Evolutionary conservation across 2,888 invertebrate genomes (phyloP).

Genomic region (Anoplius nigerrimus): DNA sequence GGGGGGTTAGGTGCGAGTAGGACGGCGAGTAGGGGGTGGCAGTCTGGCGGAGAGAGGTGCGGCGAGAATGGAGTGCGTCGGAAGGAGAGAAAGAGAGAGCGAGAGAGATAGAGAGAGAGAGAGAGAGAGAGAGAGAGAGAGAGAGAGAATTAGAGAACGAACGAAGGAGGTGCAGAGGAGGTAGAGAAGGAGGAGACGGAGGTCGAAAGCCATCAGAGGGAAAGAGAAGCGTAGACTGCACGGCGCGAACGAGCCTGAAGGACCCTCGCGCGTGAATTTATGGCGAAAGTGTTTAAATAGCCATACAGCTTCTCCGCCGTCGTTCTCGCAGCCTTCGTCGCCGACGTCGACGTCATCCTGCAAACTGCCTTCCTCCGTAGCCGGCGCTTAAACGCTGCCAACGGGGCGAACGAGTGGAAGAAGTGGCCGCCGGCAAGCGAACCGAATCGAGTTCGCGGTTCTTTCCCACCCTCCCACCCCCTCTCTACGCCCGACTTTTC

Average conservation of each 20-base stretch:
- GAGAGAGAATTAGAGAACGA: not conserved
- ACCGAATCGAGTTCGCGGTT: too few species aligned
- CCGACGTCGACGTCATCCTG: slow-evolving; percentile 30
- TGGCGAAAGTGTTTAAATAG: slow-evolving; percentile 56
- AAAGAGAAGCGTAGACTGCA: slow-evolving; percentile 35
- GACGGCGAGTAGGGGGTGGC: not conserved
- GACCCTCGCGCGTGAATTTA: slow-evolving; percentile 57
- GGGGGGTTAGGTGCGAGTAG: too few species aligned
- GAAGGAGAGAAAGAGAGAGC: slow-evolving; percentile 15
- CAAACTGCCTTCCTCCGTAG: slow-evolving; percentile 40
- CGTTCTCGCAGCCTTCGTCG: slow-evolving; percentile 23
- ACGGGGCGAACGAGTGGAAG: slow-evolving; percentile 24
- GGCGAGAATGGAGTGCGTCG: slow-evolving; percentile 12
- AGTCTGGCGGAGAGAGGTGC: slow-evolving; percentile 13
- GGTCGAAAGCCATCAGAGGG: slow-evolving; percentile 16
- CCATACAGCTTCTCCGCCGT: slow-evolving; percentile 46
- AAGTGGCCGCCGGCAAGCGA: too few species aligned
- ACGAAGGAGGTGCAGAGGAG: slow-evolving; percentile 4
- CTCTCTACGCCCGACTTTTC: too few species aligned
- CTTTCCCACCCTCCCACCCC: too few species aligned
- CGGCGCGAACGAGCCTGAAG: slow-evolving; percentile 53
- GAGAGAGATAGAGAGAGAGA: not conserved
- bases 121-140: not conserved
- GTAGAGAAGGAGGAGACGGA: slow-evolving; percentile 15
- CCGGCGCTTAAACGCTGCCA: slow-evolving; percentile 38